phyloP scores from a whole-genome alignment of 2,888 invertebrate species.

The Heliothis peltigera region DNA sequence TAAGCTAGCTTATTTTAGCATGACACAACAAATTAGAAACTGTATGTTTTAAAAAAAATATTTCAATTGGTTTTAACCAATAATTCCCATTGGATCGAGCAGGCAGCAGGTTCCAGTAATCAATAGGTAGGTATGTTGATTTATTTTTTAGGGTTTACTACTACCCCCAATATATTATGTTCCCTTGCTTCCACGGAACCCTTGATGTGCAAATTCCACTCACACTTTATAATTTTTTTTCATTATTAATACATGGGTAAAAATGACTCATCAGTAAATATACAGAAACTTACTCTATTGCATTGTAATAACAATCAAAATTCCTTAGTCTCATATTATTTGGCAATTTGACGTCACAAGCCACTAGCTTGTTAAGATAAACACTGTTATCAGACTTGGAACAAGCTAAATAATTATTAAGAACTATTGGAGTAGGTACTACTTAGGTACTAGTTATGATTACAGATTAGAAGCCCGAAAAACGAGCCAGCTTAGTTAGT shows the following conservation, averaged over 20 bases:
- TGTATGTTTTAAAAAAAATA: too few species aligned
- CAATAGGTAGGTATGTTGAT: too few species aligned
- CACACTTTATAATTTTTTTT: too few species aligned
- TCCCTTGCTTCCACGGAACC: too few species aligned
- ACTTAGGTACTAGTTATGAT: constrained; percentile 10
- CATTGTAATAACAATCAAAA: constrained; percentile 6
- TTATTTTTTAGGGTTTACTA: too few species aligned
- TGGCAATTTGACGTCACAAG: constrained; percentile 11
- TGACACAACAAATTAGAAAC: too few species aligned
- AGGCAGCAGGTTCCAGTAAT: too few species aligned
- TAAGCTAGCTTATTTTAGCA: too few species aligned
- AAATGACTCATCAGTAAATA: background rate
- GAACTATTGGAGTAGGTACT: constrained; percentile 1
- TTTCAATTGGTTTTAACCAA: too few species aligned
- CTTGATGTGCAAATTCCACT: too few species aligned
- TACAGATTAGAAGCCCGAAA: constrained; percentile 21
- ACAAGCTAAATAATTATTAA: constrained; percentile 34
- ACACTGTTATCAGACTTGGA: constrained; percentile 45
- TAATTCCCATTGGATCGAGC: too few species aligned
- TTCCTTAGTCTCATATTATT: constrained; percentile 2
- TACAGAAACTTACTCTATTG: background rate
- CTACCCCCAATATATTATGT: too few species aligned
- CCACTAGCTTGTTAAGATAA: constrained; percentile 26
- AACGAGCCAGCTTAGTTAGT: background rate
- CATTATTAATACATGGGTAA: background rate